Conservation (phyloP, 2,797 vertebrate species). For the Alauda arvensis region DNA sequence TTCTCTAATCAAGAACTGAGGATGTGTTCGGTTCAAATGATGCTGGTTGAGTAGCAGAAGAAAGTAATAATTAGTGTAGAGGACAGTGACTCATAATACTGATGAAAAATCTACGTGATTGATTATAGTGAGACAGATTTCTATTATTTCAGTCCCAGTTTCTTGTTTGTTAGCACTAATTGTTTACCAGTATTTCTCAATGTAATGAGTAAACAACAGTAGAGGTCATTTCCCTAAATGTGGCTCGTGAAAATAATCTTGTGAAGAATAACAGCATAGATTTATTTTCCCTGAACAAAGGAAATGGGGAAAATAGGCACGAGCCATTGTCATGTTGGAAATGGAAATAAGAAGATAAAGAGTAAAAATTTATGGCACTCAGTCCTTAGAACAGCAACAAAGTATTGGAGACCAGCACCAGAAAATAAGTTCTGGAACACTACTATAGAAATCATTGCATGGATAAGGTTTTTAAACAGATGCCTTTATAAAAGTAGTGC, state of each 20-base stretch:
- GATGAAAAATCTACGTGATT: constrained; percentile 29
- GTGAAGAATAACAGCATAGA: not conserved
- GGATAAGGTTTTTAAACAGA: not conserved
- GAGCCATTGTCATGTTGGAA: not conserved
- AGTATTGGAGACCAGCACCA: not conserved
- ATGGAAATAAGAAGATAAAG: not conserved
- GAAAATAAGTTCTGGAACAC: not conserved
- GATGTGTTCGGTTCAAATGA: not conserved
- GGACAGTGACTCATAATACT: not conserved
- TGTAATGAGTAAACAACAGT: constrained; percentile 14
- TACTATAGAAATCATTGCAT: not conserved
- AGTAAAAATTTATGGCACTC: not conserved
- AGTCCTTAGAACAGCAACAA: not conserved
- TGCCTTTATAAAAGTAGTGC: not conserved
- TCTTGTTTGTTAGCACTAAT: constrained; percentile 13
- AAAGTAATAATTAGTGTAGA: constrained; percentile 9
- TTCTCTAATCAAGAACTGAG: not conserved
- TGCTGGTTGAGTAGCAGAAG: not conserved
- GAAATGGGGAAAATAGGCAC: not conserved
- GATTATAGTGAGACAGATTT: not conserved
- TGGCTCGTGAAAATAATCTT: not conserved
- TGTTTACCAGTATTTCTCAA: constrained; percentile 6
- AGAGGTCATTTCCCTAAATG: constrained; percentile 21
- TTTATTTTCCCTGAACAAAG: not conserved
- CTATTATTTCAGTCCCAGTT: not conserved